Evolutionary conservation across 2,888 invertebrate genomes (phyloP).

Genomic region (Leucophora obtusa): DNA sequence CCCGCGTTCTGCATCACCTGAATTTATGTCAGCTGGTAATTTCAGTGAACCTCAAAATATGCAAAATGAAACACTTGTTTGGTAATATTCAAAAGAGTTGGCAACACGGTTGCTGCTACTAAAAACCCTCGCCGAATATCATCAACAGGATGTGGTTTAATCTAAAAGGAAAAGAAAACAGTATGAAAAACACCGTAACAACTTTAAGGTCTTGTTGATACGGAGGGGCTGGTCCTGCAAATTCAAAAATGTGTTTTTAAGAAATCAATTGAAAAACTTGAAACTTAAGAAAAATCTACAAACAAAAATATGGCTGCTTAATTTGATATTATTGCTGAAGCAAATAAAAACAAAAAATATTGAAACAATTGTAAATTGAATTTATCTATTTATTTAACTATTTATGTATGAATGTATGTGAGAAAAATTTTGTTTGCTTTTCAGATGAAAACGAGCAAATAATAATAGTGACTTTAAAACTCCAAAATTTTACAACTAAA

Average conservation of each 20-base stretch:
- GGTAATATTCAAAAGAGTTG: slow-evolving; percentile 81
- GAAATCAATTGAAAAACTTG: background rate
- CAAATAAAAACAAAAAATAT: slow-evolving; percentile 58
- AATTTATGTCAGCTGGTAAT: slow-evolving; percentile 83
- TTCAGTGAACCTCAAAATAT: slow-evolving; percentile 85
- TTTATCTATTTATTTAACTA: slow-evolving; percentile 58
- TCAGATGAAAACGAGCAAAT: background rate
- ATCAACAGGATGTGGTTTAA: slow-evolving; percentile 64
- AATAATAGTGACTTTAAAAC: background rate
- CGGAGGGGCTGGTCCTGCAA: background rate
- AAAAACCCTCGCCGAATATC: slow-evolving; percentile 72
- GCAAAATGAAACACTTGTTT: slow-evolving; percentile 86
- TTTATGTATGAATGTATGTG: slow-evolving; percentile 59
- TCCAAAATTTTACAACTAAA: background rate
- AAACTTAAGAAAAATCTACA: slow-evolving; percentile 29
- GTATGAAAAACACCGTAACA: background rate
- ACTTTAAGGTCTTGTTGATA: background rate
- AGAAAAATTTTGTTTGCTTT: slow-evolving; percentile 12
- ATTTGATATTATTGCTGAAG: slow-evolving; percentile 65
- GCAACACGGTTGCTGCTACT: slow-evolving; percentile 77
- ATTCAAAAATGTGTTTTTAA: slow-evolving; percentile 18
- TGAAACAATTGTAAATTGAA: slow-evolving; percentile 65
- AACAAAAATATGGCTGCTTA: slow-evolving; percentile 60
- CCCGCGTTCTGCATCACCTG: slow-evolving; percentile 87
- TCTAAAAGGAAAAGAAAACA: background rate